Evolutionary conservation across 2,888 invertebrate genomes (phyloP).

Genomic region (Hylaea fasciaria): DNA sequence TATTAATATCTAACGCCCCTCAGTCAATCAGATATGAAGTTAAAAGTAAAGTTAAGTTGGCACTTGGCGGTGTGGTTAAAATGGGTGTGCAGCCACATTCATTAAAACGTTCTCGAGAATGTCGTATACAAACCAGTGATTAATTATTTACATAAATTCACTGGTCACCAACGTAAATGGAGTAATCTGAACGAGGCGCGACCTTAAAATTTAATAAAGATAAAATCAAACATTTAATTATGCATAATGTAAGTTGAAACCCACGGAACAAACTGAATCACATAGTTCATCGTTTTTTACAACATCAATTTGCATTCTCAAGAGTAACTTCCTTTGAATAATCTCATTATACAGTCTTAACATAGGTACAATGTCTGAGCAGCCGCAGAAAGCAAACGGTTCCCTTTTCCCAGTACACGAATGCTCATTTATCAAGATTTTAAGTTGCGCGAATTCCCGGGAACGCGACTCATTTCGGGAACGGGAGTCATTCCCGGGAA

Average conservation of each 20-base stretch:
- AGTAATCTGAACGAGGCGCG: too few relatives aligned
- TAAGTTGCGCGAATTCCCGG: conserved; percentile 66
- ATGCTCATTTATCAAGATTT: conserved; percentile 71
- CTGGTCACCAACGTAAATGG: too few relatives aligned
- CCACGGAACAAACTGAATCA: conserved; percentile 3
- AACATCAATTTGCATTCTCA: conserved; percentile 9
- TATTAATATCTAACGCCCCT: too few relatives aligned
- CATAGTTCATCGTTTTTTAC: conserved; percentile 16
- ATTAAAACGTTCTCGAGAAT: too few relatives aligned
- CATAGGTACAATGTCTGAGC: conserved; percentile 13
- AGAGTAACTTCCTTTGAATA: conserved; percentile 6
- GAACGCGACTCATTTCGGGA: conserved; percentile 22
- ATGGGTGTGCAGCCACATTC: too few relatives aligned
- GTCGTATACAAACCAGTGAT: too few relatives aligned
- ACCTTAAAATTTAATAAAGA: too few relatives aligned
- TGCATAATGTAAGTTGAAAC: conserved; percentile 10
- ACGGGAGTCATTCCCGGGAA: conserved; percentile 37
- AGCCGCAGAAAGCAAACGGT: conserved; percentile 30
- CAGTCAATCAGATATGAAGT: too few relatives aligned
- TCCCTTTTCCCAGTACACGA: conserved; percentile 39
- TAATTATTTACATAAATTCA: too few relatives aligned
- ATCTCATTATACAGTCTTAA: conserved; percentile 12
- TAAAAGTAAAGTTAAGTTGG: too few relatives aligned
- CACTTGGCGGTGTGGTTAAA: too few relatives aligned
- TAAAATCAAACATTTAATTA: conserved; percentile 6